Base-by-base conservation (phyloP, 1,140 invertebrate species). In the Rhizoglyphus robini region DNA sequence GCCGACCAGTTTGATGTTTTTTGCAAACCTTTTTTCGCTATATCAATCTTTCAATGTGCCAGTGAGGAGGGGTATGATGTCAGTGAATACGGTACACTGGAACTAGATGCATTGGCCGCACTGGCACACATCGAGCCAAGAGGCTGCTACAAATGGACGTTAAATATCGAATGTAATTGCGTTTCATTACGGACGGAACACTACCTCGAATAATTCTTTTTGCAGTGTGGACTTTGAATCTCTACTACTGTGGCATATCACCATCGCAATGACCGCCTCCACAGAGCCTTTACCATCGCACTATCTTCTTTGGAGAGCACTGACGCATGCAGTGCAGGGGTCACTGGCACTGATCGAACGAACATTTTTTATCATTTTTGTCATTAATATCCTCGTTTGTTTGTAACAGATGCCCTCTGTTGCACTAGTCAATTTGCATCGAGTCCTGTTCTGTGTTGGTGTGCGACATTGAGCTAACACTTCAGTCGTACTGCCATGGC, bases 161-260 rank as follows among this genome's bases (percentile, higher is more conserved):
- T 54, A 32, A 54, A 54, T 54, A 54, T 54, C 51, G 51, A 54
- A 11, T 54, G 51, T 54, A 54, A 54, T 54, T 54, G 51, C 51
- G 51, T 54, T 54, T 54, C 51, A 54, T 54, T 54, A 54, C 8
- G 8, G 8, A 8, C 8, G 8, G 23, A 41, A 32, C 51, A 54
- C 51, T 32, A 11, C 8, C 51, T 25, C 51, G 23, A 27, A 8
- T 15, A 8, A 27, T 54, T 54, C 23, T 25, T 54, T 20, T 25
- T 54, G 8, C 51, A 8, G 8, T 54, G 8, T 54, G 51, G 51
- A 27, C 51, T 8, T 32, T 20, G 51, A 20, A 8, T 54, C 51
- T 5, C 51, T 5, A 11, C 31, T 54, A 8, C 23, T 46, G 15
- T 23, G 23, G 23, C 51, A 8, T 20, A 25, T 54, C 51, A 27